Evolutionary conservation across 2,797 vertebrate genomes (phyloP), one percentile per base, ranked within the genome.

Genomic region (Enteromius mattozi): DNA sequence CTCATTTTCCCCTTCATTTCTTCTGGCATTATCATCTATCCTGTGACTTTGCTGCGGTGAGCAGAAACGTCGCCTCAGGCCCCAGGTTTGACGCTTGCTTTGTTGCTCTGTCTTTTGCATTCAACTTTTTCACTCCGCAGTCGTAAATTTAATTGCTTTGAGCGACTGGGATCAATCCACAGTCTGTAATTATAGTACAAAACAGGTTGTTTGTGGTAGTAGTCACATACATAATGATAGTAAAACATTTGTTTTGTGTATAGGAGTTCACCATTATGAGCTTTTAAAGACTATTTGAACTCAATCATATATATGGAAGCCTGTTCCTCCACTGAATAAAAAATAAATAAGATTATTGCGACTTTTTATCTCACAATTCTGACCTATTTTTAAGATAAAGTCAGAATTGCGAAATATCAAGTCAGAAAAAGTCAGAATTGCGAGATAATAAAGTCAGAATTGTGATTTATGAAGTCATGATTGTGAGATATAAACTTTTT

Each of bases 61-160:
- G 63, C 89, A 96, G 95, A 91, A 94, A 68, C 87, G 85, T 91
- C 71, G 81, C 88, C 75, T 92, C 92, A 51, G 92, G 93, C 84
- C 92, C 94, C 78, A 96, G 94, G 95, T 96, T 90, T 94, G 94
- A 93, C 66, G 10, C 37, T 86, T 86, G 65, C 86, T 88, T 63
- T 86, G 33, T 88, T 78, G 66, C 85, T 81, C 85, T 63, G n/a
- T 56, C 81, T 83, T 82, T 80, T 78, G 33, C 42, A 76, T 78
- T n/a, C 42, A 84, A 72, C 82, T 88, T 80, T 81, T 40, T 83
- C 70, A 45, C 9, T 54, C 80, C 9, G 56, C 33, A 72, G 71
- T 65, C 27, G 1, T 30, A n/a, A 30, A 61, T 10, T 77, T 2
- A 59, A 17, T 59, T 42, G 54, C 21, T 8, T 61, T 17, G 14